Evolutionary conservation across 2,797 vertebrate genomes (phyloP).

Genomic region (Natrix natrix): DNA sequence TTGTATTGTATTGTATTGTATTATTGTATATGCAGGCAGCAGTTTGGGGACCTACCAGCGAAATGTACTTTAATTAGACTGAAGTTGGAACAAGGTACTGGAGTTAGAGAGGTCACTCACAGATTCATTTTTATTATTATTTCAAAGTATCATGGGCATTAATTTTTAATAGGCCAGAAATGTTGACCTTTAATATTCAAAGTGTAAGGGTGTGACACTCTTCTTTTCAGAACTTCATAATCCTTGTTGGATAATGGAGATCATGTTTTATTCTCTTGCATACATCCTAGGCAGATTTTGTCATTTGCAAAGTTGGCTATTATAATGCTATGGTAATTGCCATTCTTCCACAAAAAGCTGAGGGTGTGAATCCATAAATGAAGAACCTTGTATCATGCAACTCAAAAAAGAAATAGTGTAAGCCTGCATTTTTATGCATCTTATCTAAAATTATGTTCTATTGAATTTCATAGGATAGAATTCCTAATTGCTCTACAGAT

Average conservation of each 20-base stretch:
- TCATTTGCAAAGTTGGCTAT: neutral
- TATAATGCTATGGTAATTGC: neutral
- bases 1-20: no score
- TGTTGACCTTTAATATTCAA: neutral
- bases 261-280: neutral
- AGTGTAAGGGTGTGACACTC: neutral
- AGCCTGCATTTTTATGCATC: neutral
- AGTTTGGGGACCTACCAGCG: neutral
- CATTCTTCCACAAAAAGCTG: neutral
- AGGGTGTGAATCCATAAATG: neutral
- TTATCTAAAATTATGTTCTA: neutral
- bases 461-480: neutral
- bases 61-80: neutral
- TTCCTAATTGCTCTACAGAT: neutral
- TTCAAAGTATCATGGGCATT: neutral
- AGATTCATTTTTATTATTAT: neutral
- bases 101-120: neutral
- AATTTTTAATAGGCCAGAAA: slow-evolving; percentile 11
- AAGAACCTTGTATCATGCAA: neutral
- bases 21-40: no score
- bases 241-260: neutral
- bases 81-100: neutral
- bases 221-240: neutral
- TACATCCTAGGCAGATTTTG: neutral
- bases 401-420: neutral